Conservation (phyloP, 2,113 vertebrate genomes). For the Nasalis larvatus region DNA sequence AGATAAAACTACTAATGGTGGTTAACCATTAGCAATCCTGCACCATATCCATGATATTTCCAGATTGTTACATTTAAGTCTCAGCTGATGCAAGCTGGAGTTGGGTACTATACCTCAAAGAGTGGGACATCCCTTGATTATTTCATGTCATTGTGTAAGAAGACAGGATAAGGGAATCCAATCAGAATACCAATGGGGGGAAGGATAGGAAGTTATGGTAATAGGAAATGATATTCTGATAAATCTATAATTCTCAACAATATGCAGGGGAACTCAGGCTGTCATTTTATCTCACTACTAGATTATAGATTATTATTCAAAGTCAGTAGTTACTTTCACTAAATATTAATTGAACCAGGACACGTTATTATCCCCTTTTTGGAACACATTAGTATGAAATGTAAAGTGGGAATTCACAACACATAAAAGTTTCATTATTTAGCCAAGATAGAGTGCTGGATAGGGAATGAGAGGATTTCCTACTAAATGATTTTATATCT, state of each 20-base stretch:
- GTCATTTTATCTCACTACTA: background rate
- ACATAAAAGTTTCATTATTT: background rate
- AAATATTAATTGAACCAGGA: background rate
- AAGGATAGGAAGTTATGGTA: background rate
- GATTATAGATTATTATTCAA: background rate
- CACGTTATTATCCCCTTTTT: background rate
- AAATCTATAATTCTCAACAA: background rate
- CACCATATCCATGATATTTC: background rate
- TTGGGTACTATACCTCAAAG: background rate
- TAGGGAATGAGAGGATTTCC: background rate
- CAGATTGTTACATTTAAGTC: background rate
- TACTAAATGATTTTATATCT: background rate
- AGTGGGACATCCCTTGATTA: background rate
- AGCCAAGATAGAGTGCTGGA: background rate
- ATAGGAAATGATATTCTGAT: background rate
- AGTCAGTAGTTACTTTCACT: background rate
- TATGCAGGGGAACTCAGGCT: background rate
- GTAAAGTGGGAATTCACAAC: background rate
- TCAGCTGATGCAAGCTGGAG: background rate
- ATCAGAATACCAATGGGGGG: background rate
- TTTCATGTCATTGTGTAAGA: background rate
- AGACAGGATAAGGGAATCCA: background rate
- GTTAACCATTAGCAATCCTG: constrained; percentile 27
- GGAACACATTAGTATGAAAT: background rate
- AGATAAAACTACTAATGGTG: background rate